Percentiles rank a stretch among this genome's conserved stretches.
phyloP scores from a whole-genome alignment of 2,888 invertebrate genomes.

The Brachyopa scutellaris region DNA sequence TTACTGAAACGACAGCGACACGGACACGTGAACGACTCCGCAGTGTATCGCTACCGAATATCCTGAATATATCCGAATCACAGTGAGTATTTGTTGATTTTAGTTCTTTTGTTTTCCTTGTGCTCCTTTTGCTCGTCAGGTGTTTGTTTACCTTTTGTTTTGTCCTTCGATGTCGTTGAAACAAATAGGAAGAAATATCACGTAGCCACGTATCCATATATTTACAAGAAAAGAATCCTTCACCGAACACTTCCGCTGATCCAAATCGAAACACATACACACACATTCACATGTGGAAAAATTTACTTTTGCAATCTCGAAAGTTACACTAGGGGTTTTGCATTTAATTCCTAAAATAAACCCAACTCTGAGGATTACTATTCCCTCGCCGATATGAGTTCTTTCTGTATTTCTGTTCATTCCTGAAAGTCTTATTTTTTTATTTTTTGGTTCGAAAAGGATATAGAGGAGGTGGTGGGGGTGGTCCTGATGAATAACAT shows the following conservation, averaged over 20 bases:
- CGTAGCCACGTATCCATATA: slow-evolving; percentile 17
- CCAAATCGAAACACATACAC: background rate
- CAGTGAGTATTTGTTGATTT: slow-evolving; percentile 53
- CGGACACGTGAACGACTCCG: slow-evolving; percentile 71
- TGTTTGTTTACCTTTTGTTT: background rate
- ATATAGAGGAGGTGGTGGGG: background rate
- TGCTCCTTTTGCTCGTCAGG: background rate
- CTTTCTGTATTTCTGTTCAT: background rate
- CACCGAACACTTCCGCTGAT: slow-evolving; percentile 29
- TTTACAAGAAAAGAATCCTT: slow-evolving; percentile 28
- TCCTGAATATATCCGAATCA: slow-evolving; percentile 71
- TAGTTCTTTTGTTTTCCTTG: background rate
- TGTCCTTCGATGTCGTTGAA: slow-evolving; percentile 14
- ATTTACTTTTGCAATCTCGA: slow-evolving; percentile 18
- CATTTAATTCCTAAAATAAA: slow-evolving; percentile 48
- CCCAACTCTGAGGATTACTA: slow-evolving; percentile 42
- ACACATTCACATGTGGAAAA: background rate
- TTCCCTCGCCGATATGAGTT: slow-evolving; percentile 7
- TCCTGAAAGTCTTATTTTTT: background rate
- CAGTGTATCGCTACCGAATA: slow-evolving; percentile 77
- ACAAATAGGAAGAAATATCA: slow-evolving; percentile 40
- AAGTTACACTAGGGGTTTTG: slow-evolving; percentile 34
- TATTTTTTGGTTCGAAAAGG: slow-evolving; percentile 7
- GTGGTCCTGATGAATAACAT: background rate
- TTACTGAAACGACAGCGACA: slow-evolving; percentile 28